Evolutionary conservation across 53 echinoderm and acorn worm genomes (phyloP).

Genomic region (Crossaster papposus): DNA sequence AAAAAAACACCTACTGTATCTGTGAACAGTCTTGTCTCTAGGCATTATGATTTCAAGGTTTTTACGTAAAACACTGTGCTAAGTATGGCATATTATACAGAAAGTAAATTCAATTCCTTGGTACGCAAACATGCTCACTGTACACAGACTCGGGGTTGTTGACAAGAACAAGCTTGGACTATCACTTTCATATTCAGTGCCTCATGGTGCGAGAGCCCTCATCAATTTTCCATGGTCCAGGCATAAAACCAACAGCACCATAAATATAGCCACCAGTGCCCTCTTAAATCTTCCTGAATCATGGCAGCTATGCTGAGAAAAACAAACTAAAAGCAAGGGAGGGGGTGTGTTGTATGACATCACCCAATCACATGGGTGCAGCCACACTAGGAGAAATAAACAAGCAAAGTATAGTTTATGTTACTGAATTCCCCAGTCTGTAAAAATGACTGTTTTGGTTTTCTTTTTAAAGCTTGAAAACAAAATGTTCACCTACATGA

Average conservation of each 20-base stretch:
- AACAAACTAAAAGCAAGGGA: constrained; percentile 20
- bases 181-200: constrained; percentile 17
- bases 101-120: neutral
- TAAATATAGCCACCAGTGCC: constrained; percentile 34
- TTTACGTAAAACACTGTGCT: neutral
- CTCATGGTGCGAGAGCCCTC: neutral
- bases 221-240: constrained; percentile 29
- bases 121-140: neutral
- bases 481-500: too few relatives aligned
- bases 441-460: neutral
- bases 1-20: too few relatives aligned
- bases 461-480: neutral
- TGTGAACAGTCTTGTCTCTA: too few relatives aligned
- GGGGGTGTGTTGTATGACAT: neutral
- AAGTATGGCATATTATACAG: neutral
- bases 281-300: constrained; percentile 60
- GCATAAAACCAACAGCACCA: constrained; percentile 29
- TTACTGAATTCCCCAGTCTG: neutral
- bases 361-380: neutral
- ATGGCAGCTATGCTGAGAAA: constrained; percentile 43
- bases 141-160: neutral
- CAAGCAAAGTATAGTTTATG: neutral
- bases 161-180: neutral
- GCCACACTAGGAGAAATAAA: neutral
- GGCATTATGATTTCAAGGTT: too few relatives aligned